Percentiles rank a stretch among this genome's conserved stretches.
Evolutionary conservation across 2,113 vertebrate genomes (phyloP).

Genomic region (Lipotes vexillifer): DNA sequence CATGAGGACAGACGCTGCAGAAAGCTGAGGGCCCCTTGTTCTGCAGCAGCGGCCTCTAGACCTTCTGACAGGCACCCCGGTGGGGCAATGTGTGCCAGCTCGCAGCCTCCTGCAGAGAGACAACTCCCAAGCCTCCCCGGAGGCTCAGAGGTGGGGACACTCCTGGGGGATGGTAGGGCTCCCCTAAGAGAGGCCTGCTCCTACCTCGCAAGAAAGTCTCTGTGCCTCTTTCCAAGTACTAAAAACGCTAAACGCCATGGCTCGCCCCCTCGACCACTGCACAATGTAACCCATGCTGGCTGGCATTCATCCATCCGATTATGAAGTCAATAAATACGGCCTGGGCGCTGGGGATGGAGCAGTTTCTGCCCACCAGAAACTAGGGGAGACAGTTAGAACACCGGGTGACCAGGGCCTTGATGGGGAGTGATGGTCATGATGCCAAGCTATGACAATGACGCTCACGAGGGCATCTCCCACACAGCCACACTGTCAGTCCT

Average conservation of each 20-base stretch:
- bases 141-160: neutral
- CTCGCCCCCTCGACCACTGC: neutral
- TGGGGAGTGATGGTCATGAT: fast-evolving
- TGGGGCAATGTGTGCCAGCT: fast-evolving
- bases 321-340: neutral
- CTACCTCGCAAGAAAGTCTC: neutral
- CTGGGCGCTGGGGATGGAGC: neutral
- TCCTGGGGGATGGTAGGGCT: neutral
- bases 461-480: fast-evolving
- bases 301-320: neutral
- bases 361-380: neutral
- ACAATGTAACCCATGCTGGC: neutral
- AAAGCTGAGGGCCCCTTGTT: neutral
- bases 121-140: too few relatives aligned
- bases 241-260: neutral
- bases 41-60: neutral
- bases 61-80: neutral
- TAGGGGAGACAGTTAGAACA: fast-evolving
- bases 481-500: neutral
- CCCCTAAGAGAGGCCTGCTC: neutral
- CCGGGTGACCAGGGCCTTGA: fast-evolving
- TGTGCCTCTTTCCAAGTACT: neutral
- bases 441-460: fast-evolving
- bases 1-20: neutral
- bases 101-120: neutral